Percentiles rank a stretch among this genome's conserved stretches.
phyloP scores from a whole-genome alignment of 2,113 vertebrate genomes.

The Paralichthys olivaceus region DNA sequence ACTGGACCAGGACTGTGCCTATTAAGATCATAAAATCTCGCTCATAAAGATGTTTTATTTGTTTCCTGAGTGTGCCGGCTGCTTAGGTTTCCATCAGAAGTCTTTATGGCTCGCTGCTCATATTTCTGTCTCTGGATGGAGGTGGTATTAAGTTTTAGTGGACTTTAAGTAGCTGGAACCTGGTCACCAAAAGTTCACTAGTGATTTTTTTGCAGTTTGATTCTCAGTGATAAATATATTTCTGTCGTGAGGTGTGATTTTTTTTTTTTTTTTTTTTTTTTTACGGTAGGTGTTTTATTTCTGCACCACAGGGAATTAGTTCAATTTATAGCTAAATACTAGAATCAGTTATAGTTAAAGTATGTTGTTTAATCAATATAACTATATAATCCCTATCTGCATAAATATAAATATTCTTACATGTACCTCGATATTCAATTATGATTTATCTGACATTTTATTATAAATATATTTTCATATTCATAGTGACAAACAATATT shows the following conservation, averaged over 20 bases:
- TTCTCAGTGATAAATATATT: not conserved
- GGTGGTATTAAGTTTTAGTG: slow-evolving; percentile 62
- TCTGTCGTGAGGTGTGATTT: not conserved
- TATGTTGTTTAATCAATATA: not conserved
- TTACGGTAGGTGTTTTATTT: not conserved
- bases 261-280: too few relatives aligned
- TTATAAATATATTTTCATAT: not conserved
- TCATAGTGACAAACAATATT: not conserved
- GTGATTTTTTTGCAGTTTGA: slow-evolving; percentile 12
- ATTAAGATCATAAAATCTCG: slow-evolving; percentile 73
- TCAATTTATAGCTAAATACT: not conserved
- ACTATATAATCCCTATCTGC: not conserved
- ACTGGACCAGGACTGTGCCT: slow-evolving; percentile 57
- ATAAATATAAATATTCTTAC: not conserved
- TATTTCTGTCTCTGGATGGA: slow-evolving; percentile 68
- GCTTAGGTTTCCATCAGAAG: slow-evolving; percentile 73
- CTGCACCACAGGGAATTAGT: not conserved
- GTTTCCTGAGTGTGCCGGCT: slow-evolving; percentile 74
- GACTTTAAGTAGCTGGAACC: slow-evolving; percentile 60
- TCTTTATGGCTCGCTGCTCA: slow-evolving; percentile 66
- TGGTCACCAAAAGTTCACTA: slow-evolving; percentile 61
- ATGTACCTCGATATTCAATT: not conserved
- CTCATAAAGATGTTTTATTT: slow-evolving; percentile 81
- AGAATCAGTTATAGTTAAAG: not conserved
- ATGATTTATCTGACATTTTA: not conserved